Evolutionary conservation across 2,113 vertebrate genomes (phyloP), one percentile per base, ranked within the genome.

Genomic region (Myiopsitta monachus): DNA sequence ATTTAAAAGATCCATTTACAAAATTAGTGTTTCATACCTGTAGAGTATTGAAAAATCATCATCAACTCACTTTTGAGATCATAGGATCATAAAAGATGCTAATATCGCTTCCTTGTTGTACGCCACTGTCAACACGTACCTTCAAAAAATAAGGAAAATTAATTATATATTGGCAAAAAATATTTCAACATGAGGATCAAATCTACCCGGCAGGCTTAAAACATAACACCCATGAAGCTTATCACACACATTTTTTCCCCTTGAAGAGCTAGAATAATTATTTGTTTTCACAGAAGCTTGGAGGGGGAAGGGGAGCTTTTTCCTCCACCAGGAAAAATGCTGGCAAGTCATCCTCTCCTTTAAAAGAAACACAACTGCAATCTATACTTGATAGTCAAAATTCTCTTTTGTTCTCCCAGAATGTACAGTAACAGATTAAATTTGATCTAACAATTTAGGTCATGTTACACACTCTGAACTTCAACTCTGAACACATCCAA

Each of bases 81-180:
- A 99, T 99, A 68, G 99, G 99, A 93, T 99, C 99, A 94, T 99
- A 99, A 97, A 99, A 99, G 97, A 99, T 99, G 97, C 99, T 99
- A 97, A 99, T 99, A 92, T 99, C 99, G 97, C 99, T 99, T 98
- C 99, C 99, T 97, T 99, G 99, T 81, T 99, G 98, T 96, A 99
- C 98, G 49, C 99, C 99, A 57, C 99, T 99, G 97, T 99, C 99
- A 66, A 99, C 98, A 75, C 99, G 99, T 8, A 99, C 99, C 99
- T 99, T 96, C 15, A 83, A 96, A 86, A 94, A 86, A 80, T 10
- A 81, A 72, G 43, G 15, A 67, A 95, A 94, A 94, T 74, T 19
- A 83, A 73, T 76, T 44, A 88, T 10, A 52, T 67, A 80, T 49
- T 30, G 28, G 31, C 16, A 16, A 3, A 28, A 84, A 52, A 63